Conservation (phyloP, 2,888 invertebrate genomes). For the Polyploca ridens region DNA sequence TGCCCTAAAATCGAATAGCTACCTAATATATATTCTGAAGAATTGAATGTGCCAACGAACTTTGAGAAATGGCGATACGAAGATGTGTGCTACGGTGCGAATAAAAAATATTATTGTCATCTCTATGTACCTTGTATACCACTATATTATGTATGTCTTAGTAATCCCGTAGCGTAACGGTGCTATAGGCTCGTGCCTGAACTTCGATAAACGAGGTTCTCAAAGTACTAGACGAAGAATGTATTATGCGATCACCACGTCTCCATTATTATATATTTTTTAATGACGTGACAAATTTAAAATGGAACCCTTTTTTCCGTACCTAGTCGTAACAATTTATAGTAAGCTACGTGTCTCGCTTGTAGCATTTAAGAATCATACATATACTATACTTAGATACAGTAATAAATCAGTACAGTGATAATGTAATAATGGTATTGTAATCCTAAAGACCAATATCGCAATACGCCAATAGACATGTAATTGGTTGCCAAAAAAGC, state of each 20-base stretch:
- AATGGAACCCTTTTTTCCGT: background rate
- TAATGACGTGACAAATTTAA: background rate
- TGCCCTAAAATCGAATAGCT: constrained; percentile 24
- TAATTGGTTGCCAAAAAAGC: background rate
- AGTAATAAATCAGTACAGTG: background rate
- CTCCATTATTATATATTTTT: background rate
- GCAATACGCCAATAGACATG: no score
- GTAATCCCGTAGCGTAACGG: constrained; percentile 48
- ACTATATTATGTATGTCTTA: background rate
- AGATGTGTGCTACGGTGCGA: background rate
- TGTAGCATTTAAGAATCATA: background rate
- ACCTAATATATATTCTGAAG: background rate
- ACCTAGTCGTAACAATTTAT: background rate
- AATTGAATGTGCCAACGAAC: background rate
- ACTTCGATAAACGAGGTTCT: background rate
- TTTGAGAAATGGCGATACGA: background rate
- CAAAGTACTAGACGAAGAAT: background rate
- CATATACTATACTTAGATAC: background rate
- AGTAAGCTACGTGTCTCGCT: background rate
- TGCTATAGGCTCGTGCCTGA: constrained; percentile 63
- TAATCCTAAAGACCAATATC: background rate
- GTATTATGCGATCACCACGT: background rate
- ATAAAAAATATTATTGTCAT: background rate
- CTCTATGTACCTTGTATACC: background rate
- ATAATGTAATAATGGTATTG: background rate